Evolutionary conservation across 53 echinoderm and acorn worm species (phyloP), one percentile per base, ranked within the genome.

Genomic region (Mesocentrotus franciscanus): DNA sequence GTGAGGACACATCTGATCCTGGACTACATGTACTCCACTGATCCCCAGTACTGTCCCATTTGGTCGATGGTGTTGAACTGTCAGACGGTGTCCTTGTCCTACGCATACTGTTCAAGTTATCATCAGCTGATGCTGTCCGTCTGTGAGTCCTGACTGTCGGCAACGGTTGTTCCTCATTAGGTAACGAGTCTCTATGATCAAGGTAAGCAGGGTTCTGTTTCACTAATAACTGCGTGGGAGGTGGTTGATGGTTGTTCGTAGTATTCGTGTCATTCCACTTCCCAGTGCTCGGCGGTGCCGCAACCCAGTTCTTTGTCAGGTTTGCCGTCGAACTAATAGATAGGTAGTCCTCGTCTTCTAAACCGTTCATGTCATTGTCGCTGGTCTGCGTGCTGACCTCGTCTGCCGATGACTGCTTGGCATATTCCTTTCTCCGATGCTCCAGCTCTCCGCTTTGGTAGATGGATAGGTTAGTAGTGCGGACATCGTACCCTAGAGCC

Each of bases 401-500:
- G 15, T 89, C 90, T 26, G 92, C 81, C 27, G 97, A 97, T 26
- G 92, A n/a, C 79, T 96, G 97, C 85, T 89, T 95, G 78, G 93
- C 64, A 39, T 94, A 91, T 56, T 96, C 96, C 57, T 93, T 94
- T 32, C 96, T 75, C 70, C 83, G 74, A 35, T 95, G 70, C 56
- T 97, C 97, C 59, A 97, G 72, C 61, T 95, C 96, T 55, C 97
- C 97, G 85, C 95, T 96, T 78, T 96, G 96, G 60, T 96, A 95
- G 89, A 97, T 96, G 60, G 94, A 64, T 16, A 97, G 90, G 76
- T 94, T 97, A 33, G 95, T 95, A 26, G 94, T 95, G 90, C 96
- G 96, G 60, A 99, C 96, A 66, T 99, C 99, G 87, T 96, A 99
- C 24, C 99, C 99, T 29, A 98, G 56, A 20, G 98, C 99, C 61